Percentiles rank a stretch among this genome's conserved stretches.
phyloP scores from a whole-genome alignment of 2,888 invertebrate genomes.

The Creontiades dilutus region DNA sequence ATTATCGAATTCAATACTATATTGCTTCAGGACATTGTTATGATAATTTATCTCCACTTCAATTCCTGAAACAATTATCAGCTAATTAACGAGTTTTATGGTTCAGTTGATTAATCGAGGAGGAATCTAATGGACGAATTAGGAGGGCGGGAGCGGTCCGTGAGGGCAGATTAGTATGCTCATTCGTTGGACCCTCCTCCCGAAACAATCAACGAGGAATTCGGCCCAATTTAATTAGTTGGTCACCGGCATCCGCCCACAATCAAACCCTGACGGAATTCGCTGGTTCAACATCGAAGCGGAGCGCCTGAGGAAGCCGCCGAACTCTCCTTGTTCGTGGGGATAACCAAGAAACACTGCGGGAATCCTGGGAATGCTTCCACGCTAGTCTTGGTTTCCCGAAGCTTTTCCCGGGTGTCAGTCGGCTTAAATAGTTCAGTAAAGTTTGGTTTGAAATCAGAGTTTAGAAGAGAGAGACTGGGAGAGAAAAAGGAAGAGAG shows the following conservation, averaged over 20 bases:
- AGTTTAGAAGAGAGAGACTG: too few species aligned
- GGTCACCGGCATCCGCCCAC: slow-evolving; percentile 54
- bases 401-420: not conserved
- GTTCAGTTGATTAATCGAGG: not conserved
- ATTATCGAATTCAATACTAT: too few species aligned
- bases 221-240: slow-evolving; percentile 62
- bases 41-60: not conserved
- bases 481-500: too few species aligned
- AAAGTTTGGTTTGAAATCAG: too few species aligned
- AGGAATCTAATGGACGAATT: not conserved
- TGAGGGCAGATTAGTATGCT: slow-evolving; percentile 23
- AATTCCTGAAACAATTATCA: not conserved
- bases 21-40: not conserved
- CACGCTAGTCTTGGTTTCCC: not conserved
- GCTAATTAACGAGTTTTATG: slow-evolving; percentile 9
- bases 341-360: not conserved
- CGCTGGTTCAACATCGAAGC: not conserved
- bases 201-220: slow-evolving; percentile 50
- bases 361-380: not conserved
- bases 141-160: not conserved
- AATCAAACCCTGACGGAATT: slow-evolving; percentile 53
- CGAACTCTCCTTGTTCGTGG: not conserved
- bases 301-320: slow-evolving; percentile 21
- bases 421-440: too few species aligned
- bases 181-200: not conserved